A percentile compares a stretch with the other conserved stretches of the same genome.
phyloP scores from a whole-genome alignment of 2,888 invertebrate species.

The Nesidiocoris tenuis region DNA sequence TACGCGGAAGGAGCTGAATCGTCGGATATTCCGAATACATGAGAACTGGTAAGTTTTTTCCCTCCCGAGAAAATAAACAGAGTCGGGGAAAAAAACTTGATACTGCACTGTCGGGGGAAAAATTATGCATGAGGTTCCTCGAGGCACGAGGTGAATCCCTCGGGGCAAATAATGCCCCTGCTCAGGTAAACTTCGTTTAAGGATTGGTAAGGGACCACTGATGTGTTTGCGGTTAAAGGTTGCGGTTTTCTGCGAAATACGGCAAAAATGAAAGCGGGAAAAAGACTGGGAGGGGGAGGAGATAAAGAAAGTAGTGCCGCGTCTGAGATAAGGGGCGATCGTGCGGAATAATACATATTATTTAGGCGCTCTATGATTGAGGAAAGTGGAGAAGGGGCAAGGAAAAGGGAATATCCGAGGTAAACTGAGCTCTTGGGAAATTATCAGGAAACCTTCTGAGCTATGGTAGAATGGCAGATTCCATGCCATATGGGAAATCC shows the following conservation, averaged over 20 bases:
- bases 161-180: background rate
- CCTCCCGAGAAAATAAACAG: background rate
- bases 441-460: background rate
- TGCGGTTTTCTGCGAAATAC: background rate
- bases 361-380: background rate
- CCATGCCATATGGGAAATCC: background rate
- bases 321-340: background rate
- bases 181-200: background rate
- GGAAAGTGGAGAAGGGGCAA: background rate
- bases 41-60: too few species aligned
- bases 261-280: background rate
- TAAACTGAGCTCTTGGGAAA: background rate
- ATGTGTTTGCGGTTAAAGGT: background rate
- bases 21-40: too few species aligned
- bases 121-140: background rate
- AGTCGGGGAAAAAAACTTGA: background rate
- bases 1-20: too few species aligned
- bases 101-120: background rate
- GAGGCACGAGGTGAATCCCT: background rate
- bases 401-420: background rate
- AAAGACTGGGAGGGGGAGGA: background rate
- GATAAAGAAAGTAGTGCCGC: background rate
- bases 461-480: background rate
- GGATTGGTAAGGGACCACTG: background rate
- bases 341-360: background rate